These are phyloP conservation scores for Melieria omissa DNA, from an alignment of 2,888 invertebrate species.

Conservation along the genomic window DNA sequence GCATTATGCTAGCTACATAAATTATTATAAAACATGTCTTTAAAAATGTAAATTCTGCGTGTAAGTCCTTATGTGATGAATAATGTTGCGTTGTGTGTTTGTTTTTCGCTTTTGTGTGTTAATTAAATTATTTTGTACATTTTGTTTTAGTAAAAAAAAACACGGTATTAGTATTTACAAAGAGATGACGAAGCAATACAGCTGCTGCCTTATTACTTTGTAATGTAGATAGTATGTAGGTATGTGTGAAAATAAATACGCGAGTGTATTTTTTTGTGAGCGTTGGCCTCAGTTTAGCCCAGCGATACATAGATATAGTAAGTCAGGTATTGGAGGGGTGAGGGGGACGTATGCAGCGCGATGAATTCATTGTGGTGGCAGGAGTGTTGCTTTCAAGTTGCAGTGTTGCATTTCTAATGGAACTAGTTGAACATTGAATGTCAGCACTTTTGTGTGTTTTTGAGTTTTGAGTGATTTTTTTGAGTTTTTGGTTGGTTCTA, in stretches of 20 bases:
- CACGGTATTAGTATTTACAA: no score
- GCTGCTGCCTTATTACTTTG: slow-evolving; percentile 23
- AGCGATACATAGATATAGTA: no score
- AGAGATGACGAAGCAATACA: slow-evolving; percentile 15
- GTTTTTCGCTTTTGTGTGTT: slow-evolving; percentile 28
- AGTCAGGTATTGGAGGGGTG: no score
- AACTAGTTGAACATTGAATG: neutral
- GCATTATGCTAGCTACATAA: neutral
- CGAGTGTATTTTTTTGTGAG: neutral
- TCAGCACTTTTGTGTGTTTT: neutral
- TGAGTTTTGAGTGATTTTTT: neutral
- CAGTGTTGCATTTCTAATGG: no score
- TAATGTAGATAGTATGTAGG: neutral
- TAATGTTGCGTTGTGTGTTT: neutral
- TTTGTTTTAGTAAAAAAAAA: slow-evolving; percentile 45
- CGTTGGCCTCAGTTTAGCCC: neutral
- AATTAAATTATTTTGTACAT: slow-evolving; percentile 50
- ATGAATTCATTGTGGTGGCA: no score
- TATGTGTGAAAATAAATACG: neutral
- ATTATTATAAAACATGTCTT: slow-evolving; percentile 7
- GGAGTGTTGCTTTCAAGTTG: no score
- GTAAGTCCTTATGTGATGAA: slow-evolving; percentile 1
- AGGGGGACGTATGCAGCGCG: no score
- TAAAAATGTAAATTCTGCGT: neutral
- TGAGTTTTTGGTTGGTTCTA: neutral